phyloP scores from a whole-genome alignment of 2,113 vertebrate species.

The human (Homo sapiens) region GRCh38 chr6:50329501-50330000 shows the following conservation, averaged over 20 bases:
- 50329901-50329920: not conserved
- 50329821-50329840: constrained; percentile 31
- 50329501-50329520: not conserved
- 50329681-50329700: constrained; percentile 57
- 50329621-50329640: constrained; percentile 5
- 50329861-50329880: not conserved
- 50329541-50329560: not conserved
- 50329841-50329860: constrained; percentile 38
- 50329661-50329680: constrained; percentile 48
- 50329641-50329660: constrained; percentile 55
- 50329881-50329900: not conserved
- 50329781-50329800: constrained; percentile 44
- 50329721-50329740: constrained; percentile 26
- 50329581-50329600: constrained; percentile 31
- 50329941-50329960: constrained; percentile 18
- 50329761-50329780: constrained; percentile 21
- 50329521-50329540: not conserved
- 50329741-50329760: constrained; percentile 15
- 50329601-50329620: constrained; percentile 52
- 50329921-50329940: constrained; percentile 54
- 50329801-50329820: constrained; percentile 60
- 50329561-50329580: not conserved
- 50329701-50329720: not conserved
- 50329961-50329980: constrained; percentile 31
- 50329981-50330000: constrained; percentile 62